phyloP scores from a whole-genome alignment of 2,888 invertebrate species.

The Epistrophe grossulariae region DNA sequence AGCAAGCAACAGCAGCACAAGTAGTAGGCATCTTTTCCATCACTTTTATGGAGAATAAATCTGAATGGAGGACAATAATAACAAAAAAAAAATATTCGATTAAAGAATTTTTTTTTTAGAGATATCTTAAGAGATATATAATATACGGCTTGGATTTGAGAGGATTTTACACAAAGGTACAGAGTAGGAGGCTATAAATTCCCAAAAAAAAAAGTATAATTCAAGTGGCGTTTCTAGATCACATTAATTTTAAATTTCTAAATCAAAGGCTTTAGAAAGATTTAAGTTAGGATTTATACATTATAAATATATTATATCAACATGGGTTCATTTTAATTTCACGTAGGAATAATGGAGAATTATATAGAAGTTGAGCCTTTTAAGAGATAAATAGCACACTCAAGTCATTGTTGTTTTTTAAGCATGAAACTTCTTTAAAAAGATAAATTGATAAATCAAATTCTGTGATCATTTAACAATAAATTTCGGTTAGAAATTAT shows the following conservation, averaged over 20 bases:
- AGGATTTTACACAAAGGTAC: background rate
- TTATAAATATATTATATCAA: too few relatives aligned
- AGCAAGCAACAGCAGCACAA: constrained; percentile 34
- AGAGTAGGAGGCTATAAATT: background rate
- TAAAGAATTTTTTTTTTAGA: constrained; percentile 20
- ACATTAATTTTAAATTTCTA: background rate
- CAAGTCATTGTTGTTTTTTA: too few relatives aligned
- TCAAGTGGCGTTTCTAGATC: background rate
- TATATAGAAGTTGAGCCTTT: background rate
- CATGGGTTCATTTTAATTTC: background rate
- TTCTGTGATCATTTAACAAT: too few relatives aligned
- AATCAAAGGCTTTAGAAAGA: background rate
- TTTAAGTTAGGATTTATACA: background rate
- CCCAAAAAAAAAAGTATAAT: background rate
- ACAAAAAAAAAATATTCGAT: constrained; percentile 45
- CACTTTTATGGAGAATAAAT: constrained; percentile 59
- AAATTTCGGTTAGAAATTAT: too few relatives aligned
- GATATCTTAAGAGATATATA: constrained; percentile 6
- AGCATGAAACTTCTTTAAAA: too few relatives aligned
- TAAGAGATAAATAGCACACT: background rate
- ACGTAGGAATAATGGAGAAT: background rate
- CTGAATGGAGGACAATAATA: constrained; percentile 47
- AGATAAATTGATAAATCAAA: too few relatives aligned
- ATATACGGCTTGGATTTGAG: constrained; percentile 27
- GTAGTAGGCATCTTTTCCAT: constrained; percentile 69